phyloP scores from a whole-genome alignment of 2,797 vertebrate species.

The Petrocephalus schoutedeni region DNA sequence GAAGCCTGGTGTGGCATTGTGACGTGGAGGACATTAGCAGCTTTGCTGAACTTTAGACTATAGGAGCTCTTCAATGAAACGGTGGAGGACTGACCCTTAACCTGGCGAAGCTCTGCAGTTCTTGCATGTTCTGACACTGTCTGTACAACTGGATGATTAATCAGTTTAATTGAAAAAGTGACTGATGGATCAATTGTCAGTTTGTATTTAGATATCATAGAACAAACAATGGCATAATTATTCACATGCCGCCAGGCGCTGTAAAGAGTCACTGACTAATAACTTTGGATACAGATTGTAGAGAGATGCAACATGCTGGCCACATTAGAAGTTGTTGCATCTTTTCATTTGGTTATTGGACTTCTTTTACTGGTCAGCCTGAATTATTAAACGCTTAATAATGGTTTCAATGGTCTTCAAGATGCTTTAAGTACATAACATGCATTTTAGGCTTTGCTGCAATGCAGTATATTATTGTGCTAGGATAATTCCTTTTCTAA shows the following conservation, averaged over 20 bases:
- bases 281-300: not conserved
- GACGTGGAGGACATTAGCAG: constrained; percentile 3
- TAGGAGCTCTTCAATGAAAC: constrained; percentile 43
- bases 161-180: not conserved
- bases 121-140: not conserved
- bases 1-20: not conserved
- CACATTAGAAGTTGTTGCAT: not conserved
- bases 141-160: not conserved
- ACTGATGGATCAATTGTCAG: not conserved
- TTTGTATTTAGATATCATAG: not conserved
- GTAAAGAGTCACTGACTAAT: not conserved
- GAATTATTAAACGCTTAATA: not conserved
- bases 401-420: not conserved
- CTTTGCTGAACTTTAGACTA: constrained; percentile 55
- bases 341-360: not conserved
- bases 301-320: not conserved
- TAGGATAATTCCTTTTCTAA: not conserved
- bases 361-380: not conserved
- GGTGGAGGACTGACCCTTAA: constrained; percentile 46
- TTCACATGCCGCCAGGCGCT: not conserved
- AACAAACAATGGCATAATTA: not conserved
- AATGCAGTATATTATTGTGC: not conserved
- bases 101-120: constrained; percentile 24
- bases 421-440: not conserved
- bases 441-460: not conserved